A percentile compares a stretch with the other conserved stretches of the same genome.
Evolutionary conservation across 1,140 invertebrate species (phyloP).

Genomic region (Cherax destructor): DNA sequence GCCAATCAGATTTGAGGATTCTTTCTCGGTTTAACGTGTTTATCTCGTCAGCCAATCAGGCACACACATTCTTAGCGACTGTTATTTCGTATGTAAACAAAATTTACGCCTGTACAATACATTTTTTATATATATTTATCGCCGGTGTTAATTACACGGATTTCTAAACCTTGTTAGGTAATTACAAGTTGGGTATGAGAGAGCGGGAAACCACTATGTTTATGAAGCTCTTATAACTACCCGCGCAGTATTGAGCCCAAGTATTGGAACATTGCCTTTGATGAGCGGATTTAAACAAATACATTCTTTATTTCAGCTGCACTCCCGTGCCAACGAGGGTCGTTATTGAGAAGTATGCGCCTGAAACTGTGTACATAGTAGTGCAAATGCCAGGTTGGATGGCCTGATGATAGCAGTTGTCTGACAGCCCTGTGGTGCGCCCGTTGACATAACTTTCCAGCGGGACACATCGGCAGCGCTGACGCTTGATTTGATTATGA

Average conservation of each 20-base stretch:
- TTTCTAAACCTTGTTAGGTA: conserved; percentile 5
- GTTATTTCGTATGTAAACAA: conserved; percentile 9
- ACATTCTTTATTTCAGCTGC: not conserved
- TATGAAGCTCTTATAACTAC: not conserved
- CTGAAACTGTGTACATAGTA: conserved; percentile 1
- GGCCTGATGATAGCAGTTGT: not conserved
- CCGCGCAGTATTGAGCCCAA: not conserved
- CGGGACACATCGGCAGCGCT: not conserved
- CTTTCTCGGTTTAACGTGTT: not conserved
- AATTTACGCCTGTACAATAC: conserved; percentile 15
- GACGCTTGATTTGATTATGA: not conserved
- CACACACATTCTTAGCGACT: not conserved
- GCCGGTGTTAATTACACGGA: conserved; percentile 2
- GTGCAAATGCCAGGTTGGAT: not conserved
- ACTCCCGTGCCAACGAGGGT: not conserved
- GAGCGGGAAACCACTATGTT: not conserved
- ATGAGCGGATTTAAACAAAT: not conserved
- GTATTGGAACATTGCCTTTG: conserved; percentile 14
- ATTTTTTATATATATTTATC: conserved; percentile 4
- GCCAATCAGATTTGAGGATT: not conserved
- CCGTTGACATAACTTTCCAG: not conserved
- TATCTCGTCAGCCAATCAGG: not conserved
- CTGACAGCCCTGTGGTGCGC: not conserved
- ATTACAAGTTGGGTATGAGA: not conserved
- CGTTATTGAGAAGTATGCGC: not conserved